Conservation (phyloP, 2,113 vertebrate species). For the Thymallus thymallus region DNA sequence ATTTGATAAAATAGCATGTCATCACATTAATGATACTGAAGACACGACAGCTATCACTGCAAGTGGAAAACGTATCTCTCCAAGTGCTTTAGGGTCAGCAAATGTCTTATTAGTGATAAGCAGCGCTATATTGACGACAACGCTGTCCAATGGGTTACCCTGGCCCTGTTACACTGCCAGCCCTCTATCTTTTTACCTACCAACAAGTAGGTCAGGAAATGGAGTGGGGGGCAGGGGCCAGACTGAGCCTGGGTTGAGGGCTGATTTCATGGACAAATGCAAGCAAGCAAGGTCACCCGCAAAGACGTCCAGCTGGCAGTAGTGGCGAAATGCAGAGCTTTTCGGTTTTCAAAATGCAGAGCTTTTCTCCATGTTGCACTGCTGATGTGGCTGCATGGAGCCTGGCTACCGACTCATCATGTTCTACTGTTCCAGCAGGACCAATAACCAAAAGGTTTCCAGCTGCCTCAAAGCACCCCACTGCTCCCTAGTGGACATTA, state of each 20-base stretch:
- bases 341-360: slow-evolving; percentile 39
- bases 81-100: slow-evolving; percentile 47
- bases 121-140: slow-evolving; percentile 35
- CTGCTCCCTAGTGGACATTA: slow-evolving; percentile 55
- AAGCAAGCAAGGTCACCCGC: slow-evolving; percentile 56
- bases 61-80: slow-evolving; percentile 32
- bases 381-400: slow-evolving; percentile 34
- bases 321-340: slow-evolving; percentile 36
- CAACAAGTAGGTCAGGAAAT: slow-evolving; percentile 31
- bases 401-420: slow-evolving; percentile 32
- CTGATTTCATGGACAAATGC: slow-evolving; percentile 48
- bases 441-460: slow-evolving; percentile 27
- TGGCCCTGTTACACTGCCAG: slow-evolving; percentile 14
- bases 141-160: slow-evolving; percentile 18
- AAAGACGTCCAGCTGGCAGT: slow-evolving; percentile 61
- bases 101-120: slow-evolving; percentile 53
- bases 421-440: slow-evolving; percentile 39
- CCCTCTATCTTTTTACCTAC: slow-evolving; percentile 22
- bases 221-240: slow-evolving; percentile 13
- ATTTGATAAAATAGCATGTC: too few species aligned
- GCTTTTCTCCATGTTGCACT: slow-evolving; percentile 39
- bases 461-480: slow-evolving; percentile 51
- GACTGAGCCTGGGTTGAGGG: slow-evolving; percentile 37
- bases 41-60: slow-evolving; percentile 12
- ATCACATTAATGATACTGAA: too few species aligned